Evolutionary conservation across 2,113 vertebrate species (phyloP).

Genomic region (Chinchilla lanigera): DNA sequence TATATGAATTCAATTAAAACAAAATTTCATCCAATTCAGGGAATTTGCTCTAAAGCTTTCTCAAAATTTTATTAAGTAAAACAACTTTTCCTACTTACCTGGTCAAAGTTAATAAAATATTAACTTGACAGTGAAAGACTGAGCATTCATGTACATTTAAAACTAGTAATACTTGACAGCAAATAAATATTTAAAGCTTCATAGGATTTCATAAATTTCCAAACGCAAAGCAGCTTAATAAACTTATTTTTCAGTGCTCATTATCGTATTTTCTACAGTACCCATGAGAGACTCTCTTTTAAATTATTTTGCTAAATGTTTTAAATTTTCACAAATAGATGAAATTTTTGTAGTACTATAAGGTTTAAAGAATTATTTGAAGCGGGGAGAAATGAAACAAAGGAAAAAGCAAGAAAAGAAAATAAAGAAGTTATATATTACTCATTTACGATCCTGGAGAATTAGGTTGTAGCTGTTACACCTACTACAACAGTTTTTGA

Average conservation of each 20-base stretch:
- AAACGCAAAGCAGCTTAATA: background rate
- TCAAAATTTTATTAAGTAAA: background rate
- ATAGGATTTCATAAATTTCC: background rate
- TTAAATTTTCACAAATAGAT: background rate
- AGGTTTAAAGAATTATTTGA: constrained; percentile 1
- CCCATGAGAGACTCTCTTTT: background rate
- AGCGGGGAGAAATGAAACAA: background rate
- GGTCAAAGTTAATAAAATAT: background rate
- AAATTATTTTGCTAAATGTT: background rate
- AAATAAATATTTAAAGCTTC: background rate
- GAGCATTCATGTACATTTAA: background rate
- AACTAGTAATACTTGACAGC: background rate
- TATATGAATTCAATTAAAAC: background rate
- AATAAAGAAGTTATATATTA: background rate
- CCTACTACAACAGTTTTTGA: background rate
- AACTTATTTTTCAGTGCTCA: background rate
- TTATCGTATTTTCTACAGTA: background rate
- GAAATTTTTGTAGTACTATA: background rate
- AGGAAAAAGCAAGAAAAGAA: background rate
- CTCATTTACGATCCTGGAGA: background rate
- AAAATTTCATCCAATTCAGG: background rate
- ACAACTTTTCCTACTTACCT: background rate
- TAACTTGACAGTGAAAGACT: background rate
- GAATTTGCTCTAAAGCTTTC: background rate
- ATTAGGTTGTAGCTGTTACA: background rate